phyloP scores from a whole-genome alignment of 2,888 invertebrate species.

The Aspidapion aeneum region DNA sequence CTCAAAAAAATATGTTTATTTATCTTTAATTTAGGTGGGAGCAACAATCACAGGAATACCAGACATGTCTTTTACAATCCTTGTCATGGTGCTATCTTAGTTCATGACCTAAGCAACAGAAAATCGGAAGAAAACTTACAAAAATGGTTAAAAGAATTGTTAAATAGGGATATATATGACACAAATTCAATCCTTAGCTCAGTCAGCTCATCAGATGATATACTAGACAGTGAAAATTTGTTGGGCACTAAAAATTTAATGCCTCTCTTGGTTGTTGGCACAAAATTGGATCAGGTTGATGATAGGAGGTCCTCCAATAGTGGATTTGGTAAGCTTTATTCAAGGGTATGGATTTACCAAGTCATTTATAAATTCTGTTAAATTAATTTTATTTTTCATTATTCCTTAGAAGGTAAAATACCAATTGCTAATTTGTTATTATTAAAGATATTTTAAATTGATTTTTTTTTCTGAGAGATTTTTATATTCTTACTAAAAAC shows the following conservation, averaged over 20 bases:
- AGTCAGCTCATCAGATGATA: slow-evolving; percentile 35
- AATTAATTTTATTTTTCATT: too few species aligned
- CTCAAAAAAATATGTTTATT: too few species aligned
- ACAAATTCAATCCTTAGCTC: slow-evolving; percentile 23
- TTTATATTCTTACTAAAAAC: too few species aligned
- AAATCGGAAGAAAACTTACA: slow-evolving; percentile 93
- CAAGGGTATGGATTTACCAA: too few species aligned
- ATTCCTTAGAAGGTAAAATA: slow-evolving; percentile 57
- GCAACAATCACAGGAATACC: slow-evolving; percentile 89
- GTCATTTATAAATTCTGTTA: too few species aligned
- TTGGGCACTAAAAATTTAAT: slow-evolving; percentile 77
- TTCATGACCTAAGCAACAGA: slow-evolving; percentile 94
- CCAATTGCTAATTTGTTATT: too few species aligned
- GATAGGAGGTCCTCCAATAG: slow-evolving; percentile 61
- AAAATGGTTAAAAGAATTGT: slow-evolving; percentile 89
- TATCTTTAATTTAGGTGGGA: slow-evolving; percentile 84
- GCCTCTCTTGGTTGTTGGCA: slow-evolving; percentile 77
- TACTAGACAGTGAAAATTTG: slow-evolving; percentile 83
- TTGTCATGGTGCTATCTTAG: slow-evolving; percentile 91
- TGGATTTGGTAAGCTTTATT: slow-evolving; percentile 13
- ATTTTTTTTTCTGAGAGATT: too few species aligned
- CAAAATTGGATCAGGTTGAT: slow-evolving; percentile 84
- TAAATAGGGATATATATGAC: slow-evolving; percentile 60
- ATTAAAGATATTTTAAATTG: too few species aligned
- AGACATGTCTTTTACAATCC: slow-evolving; percentile 91